Percentiles rank a stretch among this genome's conserved stretches.
Conservation (phyloP, 2,113 vertebrate genomes). For the Lasiurus borealis region DNA sequence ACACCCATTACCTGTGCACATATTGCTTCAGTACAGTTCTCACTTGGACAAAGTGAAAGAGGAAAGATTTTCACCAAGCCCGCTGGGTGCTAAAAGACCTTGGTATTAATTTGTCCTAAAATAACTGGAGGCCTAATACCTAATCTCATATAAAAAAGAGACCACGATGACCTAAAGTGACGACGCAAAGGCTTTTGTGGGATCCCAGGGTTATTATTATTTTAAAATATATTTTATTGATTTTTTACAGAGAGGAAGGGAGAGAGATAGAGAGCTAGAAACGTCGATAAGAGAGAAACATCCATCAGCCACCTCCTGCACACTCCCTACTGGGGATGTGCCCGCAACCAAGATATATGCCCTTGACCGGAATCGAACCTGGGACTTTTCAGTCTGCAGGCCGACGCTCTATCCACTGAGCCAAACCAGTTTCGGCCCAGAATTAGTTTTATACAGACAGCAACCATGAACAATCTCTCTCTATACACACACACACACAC, state of each 20-base stretch:
- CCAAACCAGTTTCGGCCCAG: too few species aligned
- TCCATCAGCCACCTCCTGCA: too few species aligned
- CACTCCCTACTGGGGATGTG: too few species aligned
- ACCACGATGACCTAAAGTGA: conserved; percentile 56
- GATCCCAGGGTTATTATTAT: conserved; percentile 54
- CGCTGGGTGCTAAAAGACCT: conserved; percentile 63
- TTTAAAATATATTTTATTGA: too few species aligned
- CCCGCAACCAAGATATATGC: too few species aligned
- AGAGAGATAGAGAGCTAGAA: too few species aligned
- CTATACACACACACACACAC: too few species aligned
- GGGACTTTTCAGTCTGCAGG: too few species aligned
- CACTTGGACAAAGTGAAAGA: conserved; percentile 60
- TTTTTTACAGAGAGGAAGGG: too few species aligned
- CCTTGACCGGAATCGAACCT: too few species aligned
- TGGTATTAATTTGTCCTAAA: conserved; percentile 71
- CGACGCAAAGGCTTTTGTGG: conserved; percentile 51
- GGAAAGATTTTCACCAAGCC: conserved; percentile 52
- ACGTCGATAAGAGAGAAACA: too few species aligned
- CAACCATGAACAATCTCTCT: conserved; percentile 41
- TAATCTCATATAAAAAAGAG: conserved; percentile 37
- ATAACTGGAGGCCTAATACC: conserved; percentile 64
- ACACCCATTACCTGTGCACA: neutral
- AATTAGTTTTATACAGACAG: conserved; percentile 31
- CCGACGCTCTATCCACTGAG: too few species aligned
- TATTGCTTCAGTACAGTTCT: conserved; percentile 50